Conservation (phyloP, 2,113 vertebrate species). For the Scomber colias region DNA sequence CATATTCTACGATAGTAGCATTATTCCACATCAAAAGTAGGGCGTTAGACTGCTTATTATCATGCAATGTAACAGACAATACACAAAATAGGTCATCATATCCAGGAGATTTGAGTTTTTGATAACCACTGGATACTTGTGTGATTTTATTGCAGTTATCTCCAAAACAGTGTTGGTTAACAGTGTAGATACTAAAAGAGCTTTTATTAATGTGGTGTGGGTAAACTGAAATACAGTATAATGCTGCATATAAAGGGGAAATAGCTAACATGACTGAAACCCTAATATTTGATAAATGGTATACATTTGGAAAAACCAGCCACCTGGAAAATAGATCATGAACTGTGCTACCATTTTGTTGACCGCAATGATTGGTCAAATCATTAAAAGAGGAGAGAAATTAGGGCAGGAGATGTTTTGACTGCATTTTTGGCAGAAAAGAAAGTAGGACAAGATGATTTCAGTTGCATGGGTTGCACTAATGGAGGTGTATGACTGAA, state of each 20-base stretch:
- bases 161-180: constrained; percentile 24
- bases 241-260: constrained; percentile 22
- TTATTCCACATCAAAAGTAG: neutral
- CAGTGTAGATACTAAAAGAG: constrained; percentile 20
- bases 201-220: constrained; percentile 18
- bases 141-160: constrained; percentile 44
- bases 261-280: constrained; percentile 5
- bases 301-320: constrained; percentile 18
- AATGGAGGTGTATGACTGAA: constrained; percentile 59
- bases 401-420: constrained; percentile 13
- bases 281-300: constrained; percentile 12
- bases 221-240: constrained; percentile 8
- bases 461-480: constrained; percentile 75
- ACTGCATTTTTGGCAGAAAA: constrained; percentile 33
- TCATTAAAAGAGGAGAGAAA: constrained; percentile 14
- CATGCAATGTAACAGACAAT: neutral
- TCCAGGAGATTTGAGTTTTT: constrained; percentile 30
- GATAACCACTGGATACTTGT: constrained; percentile 68
- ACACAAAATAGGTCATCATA: neutral
- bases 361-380: constrained; percentile 21
- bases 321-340: constrained; percentile 10
- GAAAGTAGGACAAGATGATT: constrained; percentile 27
- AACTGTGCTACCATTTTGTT: constrained; percentile 18
- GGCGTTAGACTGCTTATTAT: neutral
- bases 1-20: neutral